Base-by-base conservation (phyloP, 1,140 invertebrate genomes). In the Drosophila repletoides region DNA sequence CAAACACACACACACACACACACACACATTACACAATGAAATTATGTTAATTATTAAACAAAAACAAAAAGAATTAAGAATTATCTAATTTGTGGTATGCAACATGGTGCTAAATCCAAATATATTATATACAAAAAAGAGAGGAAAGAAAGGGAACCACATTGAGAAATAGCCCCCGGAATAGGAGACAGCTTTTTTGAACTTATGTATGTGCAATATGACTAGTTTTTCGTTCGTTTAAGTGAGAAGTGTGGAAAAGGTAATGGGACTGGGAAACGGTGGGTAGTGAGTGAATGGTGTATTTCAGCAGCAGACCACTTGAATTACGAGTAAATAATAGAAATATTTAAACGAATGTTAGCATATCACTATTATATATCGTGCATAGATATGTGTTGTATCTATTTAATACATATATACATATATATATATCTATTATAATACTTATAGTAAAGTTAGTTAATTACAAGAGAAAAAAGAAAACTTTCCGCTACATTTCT, bases 201-300 rank as follows among this genome's bases (percentile, higher is more conserved):
- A 70, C 67, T 61, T 67, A 67, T 66, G 92, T 66, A 66, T 67
- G 92, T 92, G 92, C 92, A 92, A 92, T 92, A 92, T 92, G 91
- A 92, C 92, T 92, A 92, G 92, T 92, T 92, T 92, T 92, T 92
- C n/a, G n/a, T n/a, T n/a, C n/a, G 92, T 91, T 91, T 92, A 68
- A 48, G 65, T 28, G 56, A 51, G 45, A 12, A 41, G 15, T 5
- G 12, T 63, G 38, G 49, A 33, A 34, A 36, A 43, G 46, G 33
- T 21, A 38, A 64, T 38, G 33, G 24, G 17, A 46, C 21, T 24
- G 29, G 29, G 45, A n/a, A 34, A 46, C 7, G 28, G 10, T 14
- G 36, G 10, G 36, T 3, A 28, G 49, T 53, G 33, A 28, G 14
- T 38, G 34, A 17, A 28, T 12, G 21, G 28, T 33, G 12, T 65